Evolutionary conservation across 2,113 vertebrate species (phyloP), one percentile per base, ranked within the genome.

Genomic region (Oryzias melastigma): DNA sequence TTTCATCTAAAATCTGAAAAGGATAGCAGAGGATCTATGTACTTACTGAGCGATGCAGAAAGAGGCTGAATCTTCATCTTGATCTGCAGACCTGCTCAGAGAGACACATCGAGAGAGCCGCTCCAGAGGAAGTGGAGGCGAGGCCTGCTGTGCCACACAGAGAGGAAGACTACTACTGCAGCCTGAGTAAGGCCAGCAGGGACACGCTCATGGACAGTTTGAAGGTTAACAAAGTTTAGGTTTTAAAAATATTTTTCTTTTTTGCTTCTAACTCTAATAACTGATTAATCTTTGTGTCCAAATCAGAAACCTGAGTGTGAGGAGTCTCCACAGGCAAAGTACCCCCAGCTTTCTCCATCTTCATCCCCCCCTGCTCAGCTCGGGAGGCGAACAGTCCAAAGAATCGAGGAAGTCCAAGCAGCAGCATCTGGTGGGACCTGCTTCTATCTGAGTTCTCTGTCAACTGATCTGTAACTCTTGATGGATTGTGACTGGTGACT

Each of bases 91-190:
- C 45, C 52, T 52, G 67, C 58, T 22, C 63, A 35, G 69, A 82
- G 63, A 82, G 74, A n/a, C 58, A 82, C 58, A 62, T 74, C 1
- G 65, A 84, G 65, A 71, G 79, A 1, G 66, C 43, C 19, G 7
- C 61, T 67, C 55, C 74, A 1, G 81, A 84, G 25, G 81, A 78
- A 15, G 71, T 73, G 62, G 77, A 65, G 61, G 61, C 71, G 16
- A 90, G 65, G 65, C 58, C 73, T 5, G 14, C 77, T 2, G 79
- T 84, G 58, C 78, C 77, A 42, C 48, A 49, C 58, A 78, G 71
- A 71, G 64, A 63, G 27, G 77, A 77, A 35, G 91, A 84, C 71
- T 93, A 92, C 82, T 93, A 93, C 87, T 75, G 77, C 48, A 51
- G 83, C 58, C 85, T 92, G 62, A 90, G 81, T 52, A 78, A 72